Base-by-base conservation (phyloP, 2,888 invertebrate genomes). In the Noctua janthe region DNA sequence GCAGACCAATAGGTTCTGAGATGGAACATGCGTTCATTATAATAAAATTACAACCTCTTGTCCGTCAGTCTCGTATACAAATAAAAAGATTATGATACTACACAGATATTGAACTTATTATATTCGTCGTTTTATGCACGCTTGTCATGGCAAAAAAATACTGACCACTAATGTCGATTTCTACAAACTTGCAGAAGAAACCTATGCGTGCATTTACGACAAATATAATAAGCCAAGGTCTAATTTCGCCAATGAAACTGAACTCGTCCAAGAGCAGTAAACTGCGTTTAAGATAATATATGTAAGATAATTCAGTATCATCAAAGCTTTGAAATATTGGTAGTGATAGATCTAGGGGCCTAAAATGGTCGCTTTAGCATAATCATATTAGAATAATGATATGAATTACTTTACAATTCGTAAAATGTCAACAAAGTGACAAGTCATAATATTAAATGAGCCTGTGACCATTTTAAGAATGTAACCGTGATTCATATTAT, bases 71-170 rank as follows among this genome's bases (percentile, higher is more conserved):
- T 67, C 20, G 17, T 35, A 1, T n/a, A 73, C 39, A 79, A 62
- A 47, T 62, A 74, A 54, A 6, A 64, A 11, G 51, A 39, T 75
- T 69, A 71, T 74, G 29, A 59, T 43, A 39, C 39, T 83, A 54
- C 1, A 79, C 51, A 51, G 35, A 51, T 71, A 59, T 6, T 49
- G 1, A 23, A 49, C 23, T 76, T 70, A 29, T 51, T 51, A 8
- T 2, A 49, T 64, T 56, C 10, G 15, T 47, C 17, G 79, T 71
- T 20, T 10, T 20, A 23, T 15, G 20, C 35, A 20, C 47, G 43
- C 49, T 17, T n/a, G 0, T 10, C 71, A 69, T 39, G 10, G 11
- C 23, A n/a, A 13, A n/a, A 59, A 59, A n/a, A 59, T 5, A 20
- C 20, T 3, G 47, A 2, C 47, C 10, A 13, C 0, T 8, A 15